Evolutionary conservation across 2,113 vertebrate species (phyloP).

Genomic region (Mixornis gularis): DNA sequence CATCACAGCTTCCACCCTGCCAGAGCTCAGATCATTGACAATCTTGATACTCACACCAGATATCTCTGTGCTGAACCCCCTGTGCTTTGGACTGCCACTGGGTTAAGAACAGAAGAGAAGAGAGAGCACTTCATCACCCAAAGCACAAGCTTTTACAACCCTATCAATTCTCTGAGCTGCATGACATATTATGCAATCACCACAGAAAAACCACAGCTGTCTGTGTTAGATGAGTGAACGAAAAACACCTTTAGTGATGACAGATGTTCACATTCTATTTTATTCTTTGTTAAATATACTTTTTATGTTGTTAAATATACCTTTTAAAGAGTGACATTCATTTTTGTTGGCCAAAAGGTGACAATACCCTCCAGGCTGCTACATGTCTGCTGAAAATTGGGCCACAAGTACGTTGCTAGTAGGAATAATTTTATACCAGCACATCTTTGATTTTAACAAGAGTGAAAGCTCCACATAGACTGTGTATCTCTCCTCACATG

Average conservation of each 20-base stretch:
- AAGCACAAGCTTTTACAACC: background rate
- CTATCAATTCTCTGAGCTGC: background rate
- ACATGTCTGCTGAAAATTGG: background rate
- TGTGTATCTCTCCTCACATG: background rate
- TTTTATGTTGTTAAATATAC: background rate
- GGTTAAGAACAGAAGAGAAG: background rate
- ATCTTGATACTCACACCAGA: background rate
- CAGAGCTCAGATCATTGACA: background rate
- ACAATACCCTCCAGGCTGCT: background rate
- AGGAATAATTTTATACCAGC: background rate
- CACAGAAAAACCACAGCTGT: background rate
- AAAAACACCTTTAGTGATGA: background rate
- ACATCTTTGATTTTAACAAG: background rate
- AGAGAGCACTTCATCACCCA: background rate
- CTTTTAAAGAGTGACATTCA: background rate
- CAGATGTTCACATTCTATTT: background rate
- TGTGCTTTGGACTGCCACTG: fast-evolving
- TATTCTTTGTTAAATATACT: background rate
- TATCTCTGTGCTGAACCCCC: background rate
- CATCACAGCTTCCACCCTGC: background rate
- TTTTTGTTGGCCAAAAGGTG: background rate
- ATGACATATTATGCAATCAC: background rate
- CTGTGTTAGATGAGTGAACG: fast-evolving
- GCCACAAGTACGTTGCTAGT: background rate
- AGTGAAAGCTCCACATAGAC: background rate